phyloP scores from a whole-genome alignment of 2,113 vertebrate species.

The Ptilonorhynchus violaceus region DNA sequence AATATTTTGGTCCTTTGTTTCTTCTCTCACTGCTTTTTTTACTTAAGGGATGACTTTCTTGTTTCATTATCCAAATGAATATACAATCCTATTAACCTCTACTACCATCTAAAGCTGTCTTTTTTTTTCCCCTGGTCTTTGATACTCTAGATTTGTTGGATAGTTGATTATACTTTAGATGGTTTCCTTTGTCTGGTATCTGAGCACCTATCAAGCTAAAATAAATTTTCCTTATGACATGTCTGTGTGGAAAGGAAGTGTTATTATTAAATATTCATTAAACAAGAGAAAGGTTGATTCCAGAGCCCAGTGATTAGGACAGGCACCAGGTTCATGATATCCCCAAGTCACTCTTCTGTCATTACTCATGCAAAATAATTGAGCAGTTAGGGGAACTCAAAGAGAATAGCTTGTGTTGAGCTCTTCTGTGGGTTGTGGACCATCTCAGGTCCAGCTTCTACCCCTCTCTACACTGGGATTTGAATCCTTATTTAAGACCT shows the following conservation, averaged over 20 bases:
- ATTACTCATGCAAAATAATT: not conserved
- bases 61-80: not conserved
- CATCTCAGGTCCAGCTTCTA: not conserved
- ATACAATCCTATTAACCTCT: not conserved
- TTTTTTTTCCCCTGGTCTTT: not conserved
- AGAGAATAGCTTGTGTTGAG: not conserved
- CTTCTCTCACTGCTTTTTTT: not conserved
- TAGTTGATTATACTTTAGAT: not conserved
- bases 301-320: not conserved
- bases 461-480: rapidly evolving
- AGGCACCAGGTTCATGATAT: not conserved
- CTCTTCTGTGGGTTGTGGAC: not conserved
- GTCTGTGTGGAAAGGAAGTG: not conserved
- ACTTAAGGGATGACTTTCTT: not conserved
- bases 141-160: not conserved
- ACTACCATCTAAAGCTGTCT: not conserved
- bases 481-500: not conserved
- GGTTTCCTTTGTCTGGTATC: not conserved
- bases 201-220: not conserved
- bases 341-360: not conserved
- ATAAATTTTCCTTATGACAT: not conserved
- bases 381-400: not conserved
- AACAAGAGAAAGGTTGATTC: not conserved
- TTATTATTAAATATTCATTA: constrained; percentile 7
- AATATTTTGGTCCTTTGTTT: not conserved